These are phyloP conservation scores for Odontocerum albicorne DNA, from an alignment of 2,888 invertebrate species.

Conservation along the genomic window DNA sequence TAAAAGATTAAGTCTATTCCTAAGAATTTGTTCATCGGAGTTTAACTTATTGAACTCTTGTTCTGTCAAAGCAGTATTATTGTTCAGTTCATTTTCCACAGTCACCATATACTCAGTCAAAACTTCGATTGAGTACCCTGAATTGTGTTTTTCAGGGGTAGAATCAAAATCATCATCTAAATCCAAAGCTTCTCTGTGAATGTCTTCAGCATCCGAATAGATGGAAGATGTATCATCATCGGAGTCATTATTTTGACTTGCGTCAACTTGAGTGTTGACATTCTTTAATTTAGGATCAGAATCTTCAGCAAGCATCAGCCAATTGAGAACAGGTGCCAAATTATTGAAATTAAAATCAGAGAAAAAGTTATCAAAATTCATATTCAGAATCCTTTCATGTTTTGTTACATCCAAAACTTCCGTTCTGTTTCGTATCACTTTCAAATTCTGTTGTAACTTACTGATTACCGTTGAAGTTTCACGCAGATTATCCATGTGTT, in stretches of 20 bases:
- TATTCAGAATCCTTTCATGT: background rate
- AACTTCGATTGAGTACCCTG: no score
- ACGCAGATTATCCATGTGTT: background rate
- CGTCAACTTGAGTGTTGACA: background rate
- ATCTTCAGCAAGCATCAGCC: slow-evolving; percentile 10
- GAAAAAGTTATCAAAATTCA: slow-evolving; percentile 26
- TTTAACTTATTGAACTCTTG: no score
- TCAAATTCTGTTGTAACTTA: slow-evolving; percentile 2
- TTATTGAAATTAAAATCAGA: background rate
- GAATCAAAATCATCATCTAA: background rate
- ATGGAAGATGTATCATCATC: background rate
- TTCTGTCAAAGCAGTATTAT: no score
- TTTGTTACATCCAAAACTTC: background rate
- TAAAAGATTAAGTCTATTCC: no score
- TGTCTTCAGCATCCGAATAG: background rate
- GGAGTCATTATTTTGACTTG: background rate
- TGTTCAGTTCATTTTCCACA: no score
- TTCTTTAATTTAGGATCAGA: background rate
- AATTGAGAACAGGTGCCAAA: slow-evolving; percentile 10
- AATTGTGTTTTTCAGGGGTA: background rate
- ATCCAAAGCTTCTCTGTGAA: background rate
- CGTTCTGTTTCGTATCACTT: slow-evolving; percentile 4
- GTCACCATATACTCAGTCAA: no score
- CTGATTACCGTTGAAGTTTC: background rate
- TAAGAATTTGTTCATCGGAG: no score